These are phyloP conservation scores for Pseudochromis fuscus DNA, from an alignment of 2,797 vertebrate species.

Conservation along the genomic window DNA sequence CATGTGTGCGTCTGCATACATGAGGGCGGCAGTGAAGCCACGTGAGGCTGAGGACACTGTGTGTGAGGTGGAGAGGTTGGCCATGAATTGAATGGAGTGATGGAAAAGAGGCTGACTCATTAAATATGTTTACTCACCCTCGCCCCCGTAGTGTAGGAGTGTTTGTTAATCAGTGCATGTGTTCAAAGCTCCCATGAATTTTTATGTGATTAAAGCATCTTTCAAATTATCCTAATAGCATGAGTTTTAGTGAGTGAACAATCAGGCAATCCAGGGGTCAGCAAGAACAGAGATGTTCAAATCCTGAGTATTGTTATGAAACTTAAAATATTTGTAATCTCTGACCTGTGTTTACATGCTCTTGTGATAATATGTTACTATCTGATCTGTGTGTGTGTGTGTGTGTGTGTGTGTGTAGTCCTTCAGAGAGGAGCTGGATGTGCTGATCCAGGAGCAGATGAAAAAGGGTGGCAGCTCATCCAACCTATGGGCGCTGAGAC, in stretches of 20 bases:
- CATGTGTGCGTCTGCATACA: conserved; percentile 19
- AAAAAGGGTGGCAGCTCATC: conserved; percentile 97
- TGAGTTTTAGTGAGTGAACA: background rate
- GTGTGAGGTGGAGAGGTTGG: background rate
- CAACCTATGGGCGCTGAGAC: conserved; percentile 94
- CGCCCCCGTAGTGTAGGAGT: conserved; percentile 13
- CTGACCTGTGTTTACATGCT: background rate
- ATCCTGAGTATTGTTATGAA: background rate
- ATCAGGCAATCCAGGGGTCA: background rate
- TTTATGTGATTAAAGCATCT: background rate
- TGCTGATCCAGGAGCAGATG: conserved; percentile 98
- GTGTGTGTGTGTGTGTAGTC: conserved; percentile 83
- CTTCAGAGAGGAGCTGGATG: conserved; percentile 96
- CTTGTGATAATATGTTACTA: background rate
- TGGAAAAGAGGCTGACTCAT: conserved; percentile 36
- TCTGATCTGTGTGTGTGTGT: conserved; percentile 32
- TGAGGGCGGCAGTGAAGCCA: conserved; percentile 3
- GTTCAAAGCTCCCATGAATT: background rate
- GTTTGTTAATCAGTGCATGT: conserved; percentile 16
- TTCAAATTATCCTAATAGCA: background rate
- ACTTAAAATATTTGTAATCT: background rate
- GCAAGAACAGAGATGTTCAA: background rate
- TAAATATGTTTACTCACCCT: conserved; percentile 25
- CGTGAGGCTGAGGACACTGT: conserved; percentile 9
- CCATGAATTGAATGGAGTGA: conserved; percentile 3